phyloP scores from a whole-genome alignment of 2,113 vertebrate species.

The Mobula hypostoma region DNA sequence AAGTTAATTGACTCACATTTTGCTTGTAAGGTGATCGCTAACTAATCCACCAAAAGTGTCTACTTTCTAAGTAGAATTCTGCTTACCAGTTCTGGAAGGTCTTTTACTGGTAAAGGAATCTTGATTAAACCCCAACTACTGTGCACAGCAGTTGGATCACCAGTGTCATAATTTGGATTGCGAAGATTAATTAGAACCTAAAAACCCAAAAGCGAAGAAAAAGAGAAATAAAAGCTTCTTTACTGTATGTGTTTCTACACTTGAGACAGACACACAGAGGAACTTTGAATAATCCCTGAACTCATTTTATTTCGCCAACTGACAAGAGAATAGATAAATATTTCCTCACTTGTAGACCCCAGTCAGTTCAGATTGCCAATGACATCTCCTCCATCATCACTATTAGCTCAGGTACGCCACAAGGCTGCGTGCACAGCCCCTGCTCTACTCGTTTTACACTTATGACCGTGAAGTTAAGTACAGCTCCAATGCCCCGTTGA shows the following conservation, averaged over 20 bases:
- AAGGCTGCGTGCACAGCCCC: too few relatives aligned
- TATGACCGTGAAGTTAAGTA: too few relatives aligned
- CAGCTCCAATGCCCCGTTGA: too few relatives aligned
- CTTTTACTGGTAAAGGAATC: constrained; percentile 78
- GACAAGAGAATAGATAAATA: neutral
- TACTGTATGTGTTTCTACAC: neutral
- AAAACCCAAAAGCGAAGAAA: constrained; percentile 37
- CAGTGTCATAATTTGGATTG: constrained; percentile 84
- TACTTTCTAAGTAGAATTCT: constrained; percentile 21
- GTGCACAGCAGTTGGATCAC: constrained; percentile 68
- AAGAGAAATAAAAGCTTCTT: neutral
- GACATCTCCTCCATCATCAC: too few relatives aligned
- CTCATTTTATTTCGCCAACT: neutral
- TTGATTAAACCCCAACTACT: constrained; percentile 91
- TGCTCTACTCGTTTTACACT: too few relatives aligned
- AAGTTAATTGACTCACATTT: too few relatives aligned
- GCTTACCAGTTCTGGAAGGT: constrained; percentile 81
- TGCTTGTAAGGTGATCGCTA: neutral
- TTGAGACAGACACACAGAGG: too few relatives aligned
- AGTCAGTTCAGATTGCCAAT: too few relatives aligned
- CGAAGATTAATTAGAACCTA: constrained; percentile 85
- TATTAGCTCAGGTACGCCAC: too few relatives aligned
- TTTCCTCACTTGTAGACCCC: too few relatives aligned
- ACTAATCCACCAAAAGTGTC: neutral
- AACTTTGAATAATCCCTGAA: neutral